phyloP scores from a whole-genome alignment of 2,113 vertebrate genomes.

The Thalassoma bifasciatum region DNA sequence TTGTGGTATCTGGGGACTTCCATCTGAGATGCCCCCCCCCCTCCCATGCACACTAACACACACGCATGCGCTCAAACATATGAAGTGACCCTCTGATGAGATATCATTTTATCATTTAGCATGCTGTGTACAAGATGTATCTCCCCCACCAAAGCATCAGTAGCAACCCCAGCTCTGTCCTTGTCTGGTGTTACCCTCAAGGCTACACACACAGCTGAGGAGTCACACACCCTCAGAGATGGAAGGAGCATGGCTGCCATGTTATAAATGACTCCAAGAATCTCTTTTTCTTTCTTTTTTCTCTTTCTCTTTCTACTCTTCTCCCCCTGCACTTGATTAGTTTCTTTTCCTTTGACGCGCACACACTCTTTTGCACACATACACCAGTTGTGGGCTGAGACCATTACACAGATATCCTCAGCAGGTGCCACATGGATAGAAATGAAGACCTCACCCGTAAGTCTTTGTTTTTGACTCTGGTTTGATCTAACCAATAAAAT shows the following conservation, averaged over 20 bases:
- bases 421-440: slow-evolving; percentile 46
- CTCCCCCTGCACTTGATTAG: slow-evolving; percentile 36
- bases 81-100: slow-evolving; percentile 77
- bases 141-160: slow-evolving; percentile 72
- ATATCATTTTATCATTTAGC: slow-evolving; percentile 86
- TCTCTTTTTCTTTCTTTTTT: slow-evolving; percentile 24
- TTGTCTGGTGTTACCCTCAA: slow-evolving; percentile 81
- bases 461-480: slow-evolving; percentile 60
- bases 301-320: slow-evolving; percentile 25
- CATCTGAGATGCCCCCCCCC: slow-evolving; percentile 48
- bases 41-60: slow-evolving; percentile 40
- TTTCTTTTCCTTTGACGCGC: slow-evolving; percentile 6
- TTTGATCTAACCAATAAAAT: slow-evolving; percentile 48
- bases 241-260: slow-evolving; percentile 69
- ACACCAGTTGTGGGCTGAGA: slow-evolving; percentile 53
- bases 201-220: slow-evolving; percentile 72
- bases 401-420: slow-evolving; percentile 57
- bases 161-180: slow-evolving; percentile 77
- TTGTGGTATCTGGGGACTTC: slow-evolving; percentile 53
- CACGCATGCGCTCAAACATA: slow-evolving; percentile 46
- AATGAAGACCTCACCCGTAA: slow-evolving; percentile 64
- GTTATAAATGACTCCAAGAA: slow-evolving; percentile 73
- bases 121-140: slow-evolving; percentile 84
- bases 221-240: slow-evolving; percentile 69
- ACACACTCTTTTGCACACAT: background rate